These are phyloP conservation scores for Trichomalopsis sarcophagae DNA, from an alignment of 1,140 invertebrate species.

Conservation along the genomic window DNA sequence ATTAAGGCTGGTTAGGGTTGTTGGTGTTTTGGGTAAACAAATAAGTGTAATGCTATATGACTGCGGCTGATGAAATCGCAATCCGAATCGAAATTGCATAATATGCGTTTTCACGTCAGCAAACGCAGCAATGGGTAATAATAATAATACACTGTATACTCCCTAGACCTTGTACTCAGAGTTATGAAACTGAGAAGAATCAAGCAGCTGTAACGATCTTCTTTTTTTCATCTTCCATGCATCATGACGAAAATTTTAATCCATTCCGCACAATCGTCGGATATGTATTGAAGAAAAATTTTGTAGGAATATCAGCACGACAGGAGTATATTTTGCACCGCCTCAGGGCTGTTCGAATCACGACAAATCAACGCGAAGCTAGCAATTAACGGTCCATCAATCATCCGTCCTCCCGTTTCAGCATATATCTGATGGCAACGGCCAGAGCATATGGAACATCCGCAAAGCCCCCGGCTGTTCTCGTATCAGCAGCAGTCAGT, in stretches of 20 bases:
- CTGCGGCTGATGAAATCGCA: not conserved
- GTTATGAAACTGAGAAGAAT: too few species aligned
- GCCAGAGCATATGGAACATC: not conserved
- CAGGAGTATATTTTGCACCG: not conserved
- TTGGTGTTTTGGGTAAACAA: not conserved
- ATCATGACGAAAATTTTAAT: too few species aligned
- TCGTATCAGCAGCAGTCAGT: not conserved
- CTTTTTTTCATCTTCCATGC: too few species aligned
- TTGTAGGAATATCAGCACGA: not conserved
- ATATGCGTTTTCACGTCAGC: too few species aligned
- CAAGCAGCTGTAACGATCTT: too few species aligned
- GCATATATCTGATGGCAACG: not conserved
- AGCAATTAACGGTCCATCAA: slow-evolving; percentile 37
- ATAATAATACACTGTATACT: too few species aligned
- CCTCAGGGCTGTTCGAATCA: not conserved
- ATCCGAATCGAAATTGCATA: not conserved
- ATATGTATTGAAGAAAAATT: too few species aligned
- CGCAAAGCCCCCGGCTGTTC: not conserved
- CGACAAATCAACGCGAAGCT: slow-evolving; percentile 20
- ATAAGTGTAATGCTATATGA: not conserved
- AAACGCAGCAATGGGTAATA: too few species aligned
- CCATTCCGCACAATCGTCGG: too few species aligned
- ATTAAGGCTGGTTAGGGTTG: not conserved
- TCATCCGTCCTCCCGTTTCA: slow-evolving; percentile 7
- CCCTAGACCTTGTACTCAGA: too few species aligned